phyloP scores from a whole-genome alignment of 2,797 vertebrate genomes.

The Coranthus polyacanthus region DNA sequence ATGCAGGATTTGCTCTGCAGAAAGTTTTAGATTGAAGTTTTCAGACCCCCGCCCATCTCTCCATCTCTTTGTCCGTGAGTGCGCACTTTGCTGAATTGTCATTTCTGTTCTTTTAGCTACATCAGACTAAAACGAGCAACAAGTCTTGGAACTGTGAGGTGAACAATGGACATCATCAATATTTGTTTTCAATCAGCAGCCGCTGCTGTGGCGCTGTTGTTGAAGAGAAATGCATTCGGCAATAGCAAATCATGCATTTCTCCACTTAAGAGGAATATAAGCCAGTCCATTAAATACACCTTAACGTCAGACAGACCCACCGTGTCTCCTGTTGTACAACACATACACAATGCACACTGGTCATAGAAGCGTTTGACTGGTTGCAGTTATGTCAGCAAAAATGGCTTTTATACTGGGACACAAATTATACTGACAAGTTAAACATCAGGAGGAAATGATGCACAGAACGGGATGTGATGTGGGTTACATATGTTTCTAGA shows the following conservation, averaged over 20 bases:
- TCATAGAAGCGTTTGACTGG: constrained; percentile 1
- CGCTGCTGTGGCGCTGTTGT: too few species aligned
- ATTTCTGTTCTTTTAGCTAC: neutral
- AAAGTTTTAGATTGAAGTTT: constrained; percentile 57
- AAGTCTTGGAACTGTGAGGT: too few species aligned
- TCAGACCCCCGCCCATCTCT: constrained; percentile 44
- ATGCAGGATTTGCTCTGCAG: constrained; percentile 69
- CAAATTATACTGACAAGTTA: neutral
- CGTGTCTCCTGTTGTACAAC: too few species aligned
- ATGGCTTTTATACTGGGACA: neutral
- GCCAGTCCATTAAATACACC: constrained; percentile 43
- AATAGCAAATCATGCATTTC: constrained; percentile 16
- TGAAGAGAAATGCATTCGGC: constrained; percentile 47
- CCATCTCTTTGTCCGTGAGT: neutral
- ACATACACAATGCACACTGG: constrained; percentile 1
- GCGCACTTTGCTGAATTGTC: constrained; percentile 2
- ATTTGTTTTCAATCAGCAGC: constrained; percentile 19
- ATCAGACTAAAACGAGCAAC: too few species aligned
- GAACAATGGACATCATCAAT: constrained; percentile 4
- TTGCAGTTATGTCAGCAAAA: neutral
- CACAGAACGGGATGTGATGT: neutral
- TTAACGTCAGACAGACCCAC: constrained; percentile 32
- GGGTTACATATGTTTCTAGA: neutral
- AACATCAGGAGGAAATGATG: neutral
- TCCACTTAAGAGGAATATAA: constrained; percentile 50